Evolutionary conservation across 2,888 invertebrate species (phyloP), one percentile per base, ranked within the genome.

Genomic region (Carterocephalus palaemon): DNA sequence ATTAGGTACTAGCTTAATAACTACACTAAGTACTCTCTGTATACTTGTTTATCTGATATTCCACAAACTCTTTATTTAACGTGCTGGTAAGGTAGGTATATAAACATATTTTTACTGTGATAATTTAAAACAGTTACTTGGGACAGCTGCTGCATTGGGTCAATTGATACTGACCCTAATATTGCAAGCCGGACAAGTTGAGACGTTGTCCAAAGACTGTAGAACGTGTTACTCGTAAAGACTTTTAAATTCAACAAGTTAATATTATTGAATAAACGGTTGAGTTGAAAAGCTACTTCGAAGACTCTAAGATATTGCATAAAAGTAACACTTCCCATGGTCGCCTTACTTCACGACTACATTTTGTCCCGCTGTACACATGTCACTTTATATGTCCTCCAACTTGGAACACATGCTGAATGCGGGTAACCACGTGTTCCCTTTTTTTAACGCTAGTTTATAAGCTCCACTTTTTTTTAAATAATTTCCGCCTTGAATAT

Each of bases 101-200:
- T 24, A 24, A 24, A 23, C 32, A 32, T 7, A 9, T 48, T 51
- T 71, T 70, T 68, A 70, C 63, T 60, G 60, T 53, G 56, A 69
- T 68, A 60, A 66, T 72, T 70, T 65, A 63, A 71, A 74, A 72
- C 66, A 61, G 64, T 68, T 62, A 63, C 71, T 63, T 64, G 62
- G 61, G 56, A 56, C 67, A 66, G 71, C 83, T 75, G 83, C 83
- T 78, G 79, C 76, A 68, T 64, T 48, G 67, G 83, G 83, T 84
- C 73, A 84, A 84, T 81, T 84, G 70, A 57, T 56, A 67, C 62
- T 83, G 83, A 84, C 83, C 82, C 75, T 72, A 64, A 71, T 63
- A 67, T 66, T 69, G 36, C 29, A 43, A 43, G 9, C 43, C 43
- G 17, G 31, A 37, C 36, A 37, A 37, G 43, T 45, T 28, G 23